Evolutionary conservation across 2,888 invertebrate species (phyloP), one percentile per base, ranked within the genome.

Genomic region (Sinodicranocentrus sp.): DNA sequence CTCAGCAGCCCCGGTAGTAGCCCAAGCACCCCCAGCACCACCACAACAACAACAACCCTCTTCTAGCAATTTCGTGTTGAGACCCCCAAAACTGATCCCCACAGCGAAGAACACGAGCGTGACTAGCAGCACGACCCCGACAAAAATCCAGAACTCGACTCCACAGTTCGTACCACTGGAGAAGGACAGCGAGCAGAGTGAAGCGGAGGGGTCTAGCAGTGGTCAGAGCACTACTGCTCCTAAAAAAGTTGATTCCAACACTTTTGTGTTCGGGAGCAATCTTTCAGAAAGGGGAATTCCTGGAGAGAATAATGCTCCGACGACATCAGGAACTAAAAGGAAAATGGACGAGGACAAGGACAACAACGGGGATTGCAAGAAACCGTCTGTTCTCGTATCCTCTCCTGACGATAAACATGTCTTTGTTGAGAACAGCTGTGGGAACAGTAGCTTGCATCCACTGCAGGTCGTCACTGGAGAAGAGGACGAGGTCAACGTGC

Each of bases 391-490:
- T 10, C 15, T n/a, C 48, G 48, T n/a, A 2, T 48, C 48, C 33
- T 33, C 33, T 10, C 33, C 33, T 3, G 33, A 33, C 5, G 33
- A 33, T 10, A 33, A 33, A 33, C 33, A 33, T 6, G 33, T 33
- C 10, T 33, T 33, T 33, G 33, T 6, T 33, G 33, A 10, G 33
- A 33, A 33, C 10, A 33, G 10, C 10, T 8, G 23, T 43, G 2
- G 59, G 13, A 33, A 25, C 17, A 59, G 79, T 94, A 95, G 91
- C 95, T n/a, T n/a, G n/a, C n/a, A n/a, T n/a, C n/a, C n/a, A n/a
- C n/a, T n/a, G n/a, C n/a, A n/a, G n/a, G n/a, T 95, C n/a, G 92
- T 94, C 75, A 96, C 96, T 0, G 96, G 96, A 0, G 98, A 98
- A 91, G 98, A 98, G 90, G 95, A 95, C 72, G 98, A 98, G 92